Percentiles rank a stretch among this genome's conserved stretches.
These are phyloP conservation scores for Sebastes trivittatus DNA, from an alignment of 2,797 vertebrate species.

Conservation along the genomic window DNA sequence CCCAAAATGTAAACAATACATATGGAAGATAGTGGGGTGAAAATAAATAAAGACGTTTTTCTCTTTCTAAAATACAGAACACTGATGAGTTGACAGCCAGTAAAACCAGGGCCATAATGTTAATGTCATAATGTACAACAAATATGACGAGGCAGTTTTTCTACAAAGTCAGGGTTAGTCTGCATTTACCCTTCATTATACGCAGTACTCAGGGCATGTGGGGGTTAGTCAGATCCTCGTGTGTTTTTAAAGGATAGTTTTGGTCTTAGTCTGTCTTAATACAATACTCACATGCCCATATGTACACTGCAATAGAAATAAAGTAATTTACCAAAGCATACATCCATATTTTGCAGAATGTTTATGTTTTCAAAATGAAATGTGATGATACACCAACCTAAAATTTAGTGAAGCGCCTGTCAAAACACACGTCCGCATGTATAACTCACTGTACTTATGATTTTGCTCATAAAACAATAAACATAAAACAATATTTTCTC, in stretches of 20 bases:
- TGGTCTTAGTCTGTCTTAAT: background rate
- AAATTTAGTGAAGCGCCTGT: background rate
- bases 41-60: background rate
- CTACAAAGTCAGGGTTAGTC: background rate
- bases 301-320: background rate
- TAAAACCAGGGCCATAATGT: background rate
- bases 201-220: background rate
- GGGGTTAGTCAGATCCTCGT: background rate
- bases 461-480: background rate
- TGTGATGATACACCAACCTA: background rate
- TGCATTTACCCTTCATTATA: background rate
- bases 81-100: background rate
- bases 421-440: background rate
- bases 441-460: background rate
- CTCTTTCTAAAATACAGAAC: background rate
- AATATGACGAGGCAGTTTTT: background rate
- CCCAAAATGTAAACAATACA: slow-evolving; percentile 35
- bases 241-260: background rate
- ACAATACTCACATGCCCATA: background rate
- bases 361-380: background rate
- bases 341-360: background rate
- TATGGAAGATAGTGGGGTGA: background rate
- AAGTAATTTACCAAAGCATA: background rate
- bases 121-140: background rate
- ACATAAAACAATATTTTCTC: background rate